Conservation (phyloP, 1,140 invertebrate genomes). For the Vanessa tameamea region DNA sequence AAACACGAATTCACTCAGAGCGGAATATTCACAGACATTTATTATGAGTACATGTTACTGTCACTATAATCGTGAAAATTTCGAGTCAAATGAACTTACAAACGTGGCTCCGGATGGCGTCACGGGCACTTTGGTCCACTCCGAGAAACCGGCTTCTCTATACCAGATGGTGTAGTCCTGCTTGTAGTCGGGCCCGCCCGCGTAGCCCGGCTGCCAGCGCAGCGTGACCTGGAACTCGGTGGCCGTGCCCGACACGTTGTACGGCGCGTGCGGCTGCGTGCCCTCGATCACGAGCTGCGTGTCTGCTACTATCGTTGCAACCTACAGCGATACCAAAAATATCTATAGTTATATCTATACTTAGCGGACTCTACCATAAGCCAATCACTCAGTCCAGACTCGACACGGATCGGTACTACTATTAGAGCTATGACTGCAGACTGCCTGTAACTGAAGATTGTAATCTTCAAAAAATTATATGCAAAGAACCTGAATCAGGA, state of each 20-base stretch:
- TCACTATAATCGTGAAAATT: neutral
- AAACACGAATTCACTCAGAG: neutral
- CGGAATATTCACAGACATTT: too few species aligned
- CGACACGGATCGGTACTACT: neutral
- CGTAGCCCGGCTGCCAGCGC: conserved; percentile 96
- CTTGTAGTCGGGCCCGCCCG: conserved; percentile 95
- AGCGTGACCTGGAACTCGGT: conserved; percentile 94
- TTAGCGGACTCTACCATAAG: too few species aligned
- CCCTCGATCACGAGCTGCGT: conserved; percentile 97
- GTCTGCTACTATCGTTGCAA: conserved; percentile 93
- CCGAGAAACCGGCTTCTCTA: conserved; percentile 88
- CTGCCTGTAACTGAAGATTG: too few species aligned
- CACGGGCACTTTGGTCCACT: conserved; percentile 96
- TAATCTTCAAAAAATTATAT: too few species aligned
- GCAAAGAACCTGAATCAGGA: too few species aligned
- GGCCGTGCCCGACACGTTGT: conserved; percentile 93
- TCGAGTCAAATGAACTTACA: conserved; percentile 48
- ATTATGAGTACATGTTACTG: neutral
- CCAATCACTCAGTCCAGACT: too few species aligned
- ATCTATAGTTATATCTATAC: neutral
- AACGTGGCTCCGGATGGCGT: conserved; percentile 93
- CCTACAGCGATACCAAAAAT: conserved; percentile 61
- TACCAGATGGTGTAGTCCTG: conserved; percentile 97
- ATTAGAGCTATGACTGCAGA: too few species aligned
- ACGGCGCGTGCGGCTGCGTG: conserved; percentile 97